Conservation (phyloP, 2,888 invertebrate genomes). For the Eupeodes luniger region DNA sequence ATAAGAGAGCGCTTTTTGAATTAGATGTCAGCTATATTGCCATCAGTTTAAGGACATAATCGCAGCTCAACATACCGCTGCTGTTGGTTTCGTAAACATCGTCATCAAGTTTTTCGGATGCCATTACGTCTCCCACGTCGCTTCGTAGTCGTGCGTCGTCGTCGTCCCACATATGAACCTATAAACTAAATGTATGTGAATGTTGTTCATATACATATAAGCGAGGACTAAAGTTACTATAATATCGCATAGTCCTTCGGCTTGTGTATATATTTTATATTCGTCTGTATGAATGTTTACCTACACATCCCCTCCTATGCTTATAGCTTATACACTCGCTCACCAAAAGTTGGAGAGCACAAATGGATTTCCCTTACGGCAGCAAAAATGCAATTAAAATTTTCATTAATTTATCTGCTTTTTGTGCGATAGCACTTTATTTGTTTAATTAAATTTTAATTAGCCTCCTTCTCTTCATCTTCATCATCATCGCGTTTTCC, state of each 20-base stretch:
- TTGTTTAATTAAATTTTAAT: constrained; percentile 80
- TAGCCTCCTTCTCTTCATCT: constrained; percentile 76
- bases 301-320: not conserved
- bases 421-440: constrained; percentile 79
- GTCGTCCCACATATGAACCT: constrained; percentile 12
- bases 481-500: constrained; percentile 53
- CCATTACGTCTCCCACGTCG: constrained; percentile 34
- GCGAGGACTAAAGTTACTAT: constrained; percentile 29
- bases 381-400: constrained; percentile 79
- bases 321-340: constrained; percentile 1
- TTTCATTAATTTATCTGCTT: constrained; percentile 80
- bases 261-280: constrained; percentile 6
- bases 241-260: constrained; percentile 30
- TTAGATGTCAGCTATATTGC: constrained; percentile 34
- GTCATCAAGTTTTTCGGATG: constrained; percentile 64
- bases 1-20: constrained; percentile 53
- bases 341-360: constrained; percentile 62
- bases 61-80: constrained; percentile 31
- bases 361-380: constrained; percentile 76
- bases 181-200: constrained; percentile 17
- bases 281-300: not conserved
- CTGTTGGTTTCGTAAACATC: constrained; percentile 60
- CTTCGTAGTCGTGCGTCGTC: no score
- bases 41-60: constrained; percentile 63
- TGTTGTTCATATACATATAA: not conserved